Conservation (phyloP, 2,888 invertebrate species). For the Callimorpha dominula region DNA sequence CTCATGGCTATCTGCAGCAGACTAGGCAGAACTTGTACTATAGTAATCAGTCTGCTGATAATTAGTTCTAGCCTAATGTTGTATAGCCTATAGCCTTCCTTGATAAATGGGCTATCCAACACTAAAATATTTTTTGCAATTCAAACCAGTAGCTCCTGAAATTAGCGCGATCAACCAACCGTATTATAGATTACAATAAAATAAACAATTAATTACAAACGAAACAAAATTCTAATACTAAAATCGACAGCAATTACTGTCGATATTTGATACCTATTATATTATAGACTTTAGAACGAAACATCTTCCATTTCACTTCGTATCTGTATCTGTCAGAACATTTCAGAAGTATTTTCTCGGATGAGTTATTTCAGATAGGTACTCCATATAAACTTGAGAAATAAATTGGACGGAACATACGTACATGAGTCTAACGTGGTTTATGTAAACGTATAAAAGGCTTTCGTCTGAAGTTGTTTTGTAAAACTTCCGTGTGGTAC, state of each 20-base stretch:
- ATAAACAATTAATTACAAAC: neutral
- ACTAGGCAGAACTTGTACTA: no score
- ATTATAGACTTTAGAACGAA: neutral
- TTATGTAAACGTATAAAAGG: neutral
- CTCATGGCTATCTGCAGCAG: no score
- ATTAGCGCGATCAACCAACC: no score
- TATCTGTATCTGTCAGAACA: slow-evolving; percentile 9
- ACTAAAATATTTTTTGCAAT: no score
- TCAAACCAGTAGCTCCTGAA: no score
- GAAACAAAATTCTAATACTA: neutral
- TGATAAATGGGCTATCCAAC: no score
- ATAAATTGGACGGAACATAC: neutral
- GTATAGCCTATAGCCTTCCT: no score
- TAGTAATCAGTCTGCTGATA: no score
- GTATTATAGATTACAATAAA: no score
- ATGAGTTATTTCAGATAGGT: slow-evolving; percentile 9
- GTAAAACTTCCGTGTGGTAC: neutral
- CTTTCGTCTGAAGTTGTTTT: neutral
- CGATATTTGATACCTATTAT: slow-evolving; percentile 5
- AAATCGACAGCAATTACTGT: neutral
- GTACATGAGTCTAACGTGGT: neutral
- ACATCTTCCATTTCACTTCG: neutral
- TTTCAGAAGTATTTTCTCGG: neutral
- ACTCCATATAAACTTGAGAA: neutral
- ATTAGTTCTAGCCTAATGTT: no score